Evolutionary conservation across 2,113 vertebrate species (phyloP).

Genomic region (human): DNA sequence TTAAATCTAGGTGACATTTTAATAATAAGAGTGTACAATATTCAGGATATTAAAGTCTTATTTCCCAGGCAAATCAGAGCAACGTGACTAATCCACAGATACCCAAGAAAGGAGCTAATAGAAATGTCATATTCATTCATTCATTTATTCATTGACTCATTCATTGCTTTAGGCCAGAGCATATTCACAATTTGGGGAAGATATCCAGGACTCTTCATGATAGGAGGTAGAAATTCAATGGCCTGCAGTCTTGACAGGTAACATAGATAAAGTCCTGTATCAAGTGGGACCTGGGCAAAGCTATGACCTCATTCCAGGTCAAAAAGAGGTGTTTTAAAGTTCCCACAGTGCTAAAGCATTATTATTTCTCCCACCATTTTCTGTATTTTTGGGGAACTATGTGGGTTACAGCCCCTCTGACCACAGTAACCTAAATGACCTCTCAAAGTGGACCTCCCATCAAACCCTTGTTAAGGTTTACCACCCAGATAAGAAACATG

Average conservation of each 20-base stretch:
- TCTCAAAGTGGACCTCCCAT: background rate
- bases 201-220: background rate
- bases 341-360: too few relatives aligned
- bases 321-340: background rate
- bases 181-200: background rate
- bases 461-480: fast-evolving
- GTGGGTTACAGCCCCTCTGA: fast-evolving
- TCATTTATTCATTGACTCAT: background rate
- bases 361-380: fast-evolving
- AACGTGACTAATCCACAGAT: background rate
- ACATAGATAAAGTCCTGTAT: fast-evolving
- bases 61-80: background rate
- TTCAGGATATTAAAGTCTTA: background rate
- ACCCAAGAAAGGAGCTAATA: background rate
- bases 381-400: background rate
- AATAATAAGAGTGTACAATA: background rate
- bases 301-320: background rate
- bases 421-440: background rate
- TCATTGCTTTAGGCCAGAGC: background rate
- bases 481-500: fast-evolving
- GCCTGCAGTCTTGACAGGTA: fast-evolving
- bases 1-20: background rate
- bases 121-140: background rate
- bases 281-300: background rate
- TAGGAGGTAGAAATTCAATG: background rate